These are phyloP conservation scores for Zaprionus lachaisei DNA, from an alignment of 1,140 invertebrate species.

Conservation along the genomic window DNA sequence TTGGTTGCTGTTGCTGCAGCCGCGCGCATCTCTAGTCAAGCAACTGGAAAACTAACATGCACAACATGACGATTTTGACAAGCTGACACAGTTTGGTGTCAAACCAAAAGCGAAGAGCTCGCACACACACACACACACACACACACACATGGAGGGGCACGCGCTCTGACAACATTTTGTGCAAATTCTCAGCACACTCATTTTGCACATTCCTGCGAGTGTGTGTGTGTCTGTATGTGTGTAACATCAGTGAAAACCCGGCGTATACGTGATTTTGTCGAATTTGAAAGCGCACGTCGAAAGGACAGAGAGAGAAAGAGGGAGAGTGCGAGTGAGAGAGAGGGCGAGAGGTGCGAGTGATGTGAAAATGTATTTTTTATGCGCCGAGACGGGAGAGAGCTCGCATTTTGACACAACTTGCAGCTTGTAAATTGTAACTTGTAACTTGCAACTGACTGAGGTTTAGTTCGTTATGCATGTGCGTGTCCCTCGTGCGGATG, in stretches of 20 bases:
- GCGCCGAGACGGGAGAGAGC: slow-evolving; percentile 1
- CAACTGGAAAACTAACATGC: slow-evolving; percentile 77
- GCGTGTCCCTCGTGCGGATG: slow-evolving; percentile 40
- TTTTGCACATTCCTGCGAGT: slow-evolving; percentile 56
- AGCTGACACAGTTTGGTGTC: slow-evolving; percentile 80
- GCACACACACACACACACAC: slow-evolving; percentile 6
- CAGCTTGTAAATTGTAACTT: slow-evolving; percentile 39
- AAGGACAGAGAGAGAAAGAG: slow-evolving; percentile 12
- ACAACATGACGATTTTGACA: slow-evolving; percentile 80
- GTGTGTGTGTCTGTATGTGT: slow-evolving; percentile 46
- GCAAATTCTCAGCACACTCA: slow-evolving; percentile 68
- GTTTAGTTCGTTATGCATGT: slow-evolving; percentile 77
- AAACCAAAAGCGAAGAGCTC: slow-evolving; percentile 52
- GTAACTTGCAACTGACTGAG: slow-evolving; percentile 39
- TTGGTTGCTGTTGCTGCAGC: slow-evolving; percentile 4
- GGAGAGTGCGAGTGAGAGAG: background rate
- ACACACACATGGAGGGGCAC: slow-evolving; percentile 18
- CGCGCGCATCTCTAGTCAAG: slow-evolving; percentile 65
- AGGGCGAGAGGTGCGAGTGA: slow-evolving; percentile 24
- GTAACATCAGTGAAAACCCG: slow-evolving; percentile 75
- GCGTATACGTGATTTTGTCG: slow-evolving; percentile 80
- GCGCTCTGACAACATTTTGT: slow-evolving; percentile 51
- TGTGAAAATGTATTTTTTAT: slow-evolving; percentile 69
- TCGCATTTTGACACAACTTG: slow-evolving; percentile 54
- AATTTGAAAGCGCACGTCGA: slow-evolving; percentile 75